These are phyloP conservation scores for Cheilosia vernalis DNA, from an alignment of 2,888 invertebrate species.

Conservation along the genomic window DNA sequence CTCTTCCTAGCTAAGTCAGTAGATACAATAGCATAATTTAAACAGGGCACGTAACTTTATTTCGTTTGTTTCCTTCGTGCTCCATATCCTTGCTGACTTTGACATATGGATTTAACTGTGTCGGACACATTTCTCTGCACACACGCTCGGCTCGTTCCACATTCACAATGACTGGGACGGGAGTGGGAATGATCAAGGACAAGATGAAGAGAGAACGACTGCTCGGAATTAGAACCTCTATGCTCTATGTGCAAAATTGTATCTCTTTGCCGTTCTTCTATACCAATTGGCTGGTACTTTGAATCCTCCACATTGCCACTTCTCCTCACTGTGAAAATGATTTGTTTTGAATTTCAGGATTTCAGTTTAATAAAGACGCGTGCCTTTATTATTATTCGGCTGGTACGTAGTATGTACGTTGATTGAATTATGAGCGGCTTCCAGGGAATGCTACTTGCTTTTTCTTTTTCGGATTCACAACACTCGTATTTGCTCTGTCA, in stretches of 20 bases:
- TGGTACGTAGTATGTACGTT: slow-evolving; percentile 34
- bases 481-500: background rate
- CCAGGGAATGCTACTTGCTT: slow-evolving; percentile 20
- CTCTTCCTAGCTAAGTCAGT: slow-evolving; percentile 25
- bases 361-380: slow-evolving; percentile 61
- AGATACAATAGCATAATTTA: slow-evolving; percentile 72
- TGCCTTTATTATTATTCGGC: slow-evolving; percentile 60
- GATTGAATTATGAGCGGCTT: slow-evolving; percentile 55
- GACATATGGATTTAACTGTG: slow-evolving; percentile 73
- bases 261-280: background rate
- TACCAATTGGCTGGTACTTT: background rate
- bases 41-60: slow-evolving; percentile 74
- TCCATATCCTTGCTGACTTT: slow-evolving; percentile 71
- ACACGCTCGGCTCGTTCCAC: slow-evolving; percentile 7
- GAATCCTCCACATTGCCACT: slow-evolving; percentile 53
- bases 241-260: background rate
- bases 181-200: slow-evolving; percentile 28
- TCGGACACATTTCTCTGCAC: slow-evolving; percentile 51
- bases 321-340: slow-evolving; percentile 54
- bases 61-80: slow-evolving; percentile 74
- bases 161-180: background rate
- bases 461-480: background rate
- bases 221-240: slow-evolving; percentile 25
- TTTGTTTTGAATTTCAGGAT: slow-evolving; percentile 64
- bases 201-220: slow-evolving; percentile 3